These are phyloP conservation scores for Lipotes vexillifer DNA, from an alignment of 2,113 vertebrate genomes.

Conservation along the genomic window DNA sequence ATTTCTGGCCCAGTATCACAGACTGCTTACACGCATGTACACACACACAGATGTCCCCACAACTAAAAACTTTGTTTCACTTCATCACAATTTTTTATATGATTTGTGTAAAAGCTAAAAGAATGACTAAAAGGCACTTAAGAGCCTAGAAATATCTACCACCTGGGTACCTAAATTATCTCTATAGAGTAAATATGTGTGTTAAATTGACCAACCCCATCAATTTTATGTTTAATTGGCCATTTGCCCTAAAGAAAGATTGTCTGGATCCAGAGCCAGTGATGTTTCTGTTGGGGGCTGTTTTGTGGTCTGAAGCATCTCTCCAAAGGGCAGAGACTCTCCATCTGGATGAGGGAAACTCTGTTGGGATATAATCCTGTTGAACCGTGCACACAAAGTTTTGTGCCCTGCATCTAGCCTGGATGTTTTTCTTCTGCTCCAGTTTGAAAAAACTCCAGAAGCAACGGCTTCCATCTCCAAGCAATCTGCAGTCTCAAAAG, in stretches of 20 bases:
- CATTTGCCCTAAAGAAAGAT: not conserved
- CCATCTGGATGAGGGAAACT: not conserved
- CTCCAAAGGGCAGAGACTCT: not conserved
- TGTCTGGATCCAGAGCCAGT: not conserved
- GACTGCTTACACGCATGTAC: not conserved
- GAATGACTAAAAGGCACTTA: not conserved
- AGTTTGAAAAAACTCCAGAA: constrained; percentile 28
- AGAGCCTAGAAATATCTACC: not conserved
- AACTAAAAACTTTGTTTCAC: constrained; percentile 9
- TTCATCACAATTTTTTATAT: not conserved
- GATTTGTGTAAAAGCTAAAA: constrained; percentile 5
- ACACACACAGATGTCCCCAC: not conserved
- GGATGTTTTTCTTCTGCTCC: not conserved
- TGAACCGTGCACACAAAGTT: not conserved
- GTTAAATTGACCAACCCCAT: not conserved
- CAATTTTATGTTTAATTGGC: not conserved
- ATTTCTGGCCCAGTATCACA: not conserved
- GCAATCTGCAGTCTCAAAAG: constrained; percentile 31
- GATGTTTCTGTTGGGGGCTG: not conserved
- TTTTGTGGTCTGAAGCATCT: not conserved
- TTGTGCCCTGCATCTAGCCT: not conserved
- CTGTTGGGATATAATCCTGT: not conserved
- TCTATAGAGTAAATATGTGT: not conserved
- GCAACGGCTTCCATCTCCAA: constrained; percentile 38
- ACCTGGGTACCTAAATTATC: not conserved